These are phyloP conservation scores for Mormyrops attenuatus DNA, from an alignment of 2,797 vertebrate species.

Conservation along the genomic window DNA sequence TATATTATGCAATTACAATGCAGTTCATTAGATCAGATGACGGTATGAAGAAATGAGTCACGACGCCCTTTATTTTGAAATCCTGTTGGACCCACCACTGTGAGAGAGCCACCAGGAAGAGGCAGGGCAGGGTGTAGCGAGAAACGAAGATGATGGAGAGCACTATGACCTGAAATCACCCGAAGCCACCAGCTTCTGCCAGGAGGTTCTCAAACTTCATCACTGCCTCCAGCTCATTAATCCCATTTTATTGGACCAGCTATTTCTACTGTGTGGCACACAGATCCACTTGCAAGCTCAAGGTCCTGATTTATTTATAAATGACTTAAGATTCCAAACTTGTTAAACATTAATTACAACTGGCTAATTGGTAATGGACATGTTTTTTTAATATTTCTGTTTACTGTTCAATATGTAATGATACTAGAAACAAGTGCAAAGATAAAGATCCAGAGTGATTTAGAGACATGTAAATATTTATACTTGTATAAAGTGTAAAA, in stretches of 20 bases:
- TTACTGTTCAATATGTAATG: neutral
- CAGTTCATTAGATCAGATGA: neutral
- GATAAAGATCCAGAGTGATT: neutral
- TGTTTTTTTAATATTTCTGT: neutral
- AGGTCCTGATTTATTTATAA: neutral
- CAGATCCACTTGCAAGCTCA: neutral
- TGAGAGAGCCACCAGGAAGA: constrained; percentile 67
- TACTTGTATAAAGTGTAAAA: neutral
- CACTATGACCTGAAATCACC: constrained; percentile 73
- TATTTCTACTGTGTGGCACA: neutral
- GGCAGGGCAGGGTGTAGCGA: constrained; percentile 71
- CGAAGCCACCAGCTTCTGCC: constrained; percentile 72
- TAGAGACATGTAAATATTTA: neutral
- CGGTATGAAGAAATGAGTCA: neutral
- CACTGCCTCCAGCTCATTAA: constrained; percentile 13
- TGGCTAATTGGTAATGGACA: neutral
- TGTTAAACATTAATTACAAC: neutral
- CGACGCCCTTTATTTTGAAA: neutral
- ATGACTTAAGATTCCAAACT: neutral
- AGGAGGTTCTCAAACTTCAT: constrained; percentile 86
- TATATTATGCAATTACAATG: neutral
- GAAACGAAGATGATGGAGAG: constrained; percentile 65
- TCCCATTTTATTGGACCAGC: neutral
- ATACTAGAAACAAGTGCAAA: neutral
- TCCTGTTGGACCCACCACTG: neutral